Percentiles rank a stretch among this genome's conserved stretches.
phyloP scores from a whole-genome alignment of 2,113 vertebrate genomes.

The Spea bombifrons region DNA sequence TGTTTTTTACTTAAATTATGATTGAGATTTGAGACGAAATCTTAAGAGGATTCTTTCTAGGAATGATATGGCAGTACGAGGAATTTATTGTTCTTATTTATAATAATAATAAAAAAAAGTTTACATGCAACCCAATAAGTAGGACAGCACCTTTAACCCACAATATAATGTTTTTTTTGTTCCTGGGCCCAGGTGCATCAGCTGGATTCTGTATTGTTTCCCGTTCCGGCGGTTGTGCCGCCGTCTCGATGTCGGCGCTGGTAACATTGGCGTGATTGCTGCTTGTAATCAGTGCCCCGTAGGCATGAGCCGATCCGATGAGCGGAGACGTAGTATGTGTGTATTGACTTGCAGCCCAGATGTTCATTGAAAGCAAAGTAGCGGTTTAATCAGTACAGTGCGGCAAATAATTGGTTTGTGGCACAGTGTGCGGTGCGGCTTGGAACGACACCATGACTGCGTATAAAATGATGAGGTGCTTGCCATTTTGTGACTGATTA shows the following conservation, averaged over 20 bases:
- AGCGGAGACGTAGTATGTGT: conserved; percentile 4
- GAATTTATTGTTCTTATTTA: too few species aligned
- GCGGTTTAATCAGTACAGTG: conserved; percentile 1
- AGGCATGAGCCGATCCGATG: conserved; percentile 19
- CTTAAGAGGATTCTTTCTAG: too few species aligned
- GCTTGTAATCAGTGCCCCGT: conserved; percentile 19
- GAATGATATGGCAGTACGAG: too few species aligned
- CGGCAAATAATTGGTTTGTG: conserved; percentile 3
- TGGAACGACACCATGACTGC: background rate
- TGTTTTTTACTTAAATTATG: too few species aligned
- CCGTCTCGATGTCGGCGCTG: background rate
- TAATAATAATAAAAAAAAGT: too few species aligned
- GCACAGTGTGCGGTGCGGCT: background rate
- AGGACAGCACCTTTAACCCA: too few species aligned
- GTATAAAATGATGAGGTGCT: background rate
- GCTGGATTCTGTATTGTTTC: background rate
- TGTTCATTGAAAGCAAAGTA: background rate
- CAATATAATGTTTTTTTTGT: background rate
- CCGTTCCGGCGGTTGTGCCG: background rate
- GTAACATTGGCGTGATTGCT: conserved; percentile 1
- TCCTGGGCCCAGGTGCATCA: background rate
- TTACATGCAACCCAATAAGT: too few species aligned
- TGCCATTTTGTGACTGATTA: background rate
- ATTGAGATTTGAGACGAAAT: too few species aligned
- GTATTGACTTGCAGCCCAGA: conserved; percentile 20